Conservation (phyloP, 2,797 vertebrate species). For the Rhyacichthys aspro region DNA sequence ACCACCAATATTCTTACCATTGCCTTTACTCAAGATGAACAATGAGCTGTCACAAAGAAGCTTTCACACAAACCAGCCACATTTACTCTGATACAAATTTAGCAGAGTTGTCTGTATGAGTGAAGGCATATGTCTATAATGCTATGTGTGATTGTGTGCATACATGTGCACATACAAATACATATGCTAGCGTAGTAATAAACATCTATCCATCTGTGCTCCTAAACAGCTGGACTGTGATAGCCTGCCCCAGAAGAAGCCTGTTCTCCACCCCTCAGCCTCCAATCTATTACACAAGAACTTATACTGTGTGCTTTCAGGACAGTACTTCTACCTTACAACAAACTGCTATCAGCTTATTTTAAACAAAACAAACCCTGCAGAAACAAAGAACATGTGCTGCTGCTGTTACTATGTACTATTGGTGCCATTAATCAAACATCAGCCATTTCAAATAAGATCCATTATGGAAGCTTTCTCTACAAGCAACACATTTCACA, state of each 20-base stretch:
- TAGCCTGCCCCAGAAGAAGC: conserved; percentile 59
- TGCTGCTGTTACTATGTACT: too few relatives aligned
- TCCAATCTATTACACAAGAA: not conserved
- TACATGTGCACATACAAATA: conserved; percentile 15
- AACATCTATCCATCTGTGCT: conserved; percentile 75
- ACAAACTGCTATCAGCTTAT: too few relatives aligned
- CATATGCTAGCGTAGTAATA: conserved; percentile 41
- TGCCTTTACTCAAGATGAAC: conserved; percentile 42
- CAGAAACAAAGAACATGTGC: too few relatives aligned
- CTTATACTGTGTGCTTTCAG: not conserved
- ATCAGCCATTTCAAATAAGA: too few relatives aligned
- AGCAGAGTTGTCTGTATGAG: conserved; percentile 12
- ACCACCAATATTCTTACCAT: conserved; percentile 19
- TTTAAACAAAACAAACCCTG: too few relatives aligned
- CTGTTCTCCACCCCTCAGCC: conserved; percentile 35
- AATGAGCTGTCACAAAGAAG: conserved; percentile 36
- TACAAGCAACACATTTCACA: too few relatives aligned
- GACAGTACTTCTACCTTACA: not conserved
- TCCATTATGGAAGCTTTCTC: too few relatives aligned
- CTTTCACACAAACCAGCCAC: conserved; percentile 27
- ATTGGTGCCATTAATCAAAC: too few relatives aligned
- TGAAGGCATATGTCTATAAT: conserved; percentile 17
- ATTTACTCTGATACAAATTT: conserved; percentile 31
- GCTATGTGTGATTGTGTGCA: conserved; percentile 17
- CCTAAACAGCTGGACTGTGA: conserved; percentile 70